Conservation (phyloP, 2,888 invertebrate genomes). For the Cosmorhoe ocellata region DNA sequence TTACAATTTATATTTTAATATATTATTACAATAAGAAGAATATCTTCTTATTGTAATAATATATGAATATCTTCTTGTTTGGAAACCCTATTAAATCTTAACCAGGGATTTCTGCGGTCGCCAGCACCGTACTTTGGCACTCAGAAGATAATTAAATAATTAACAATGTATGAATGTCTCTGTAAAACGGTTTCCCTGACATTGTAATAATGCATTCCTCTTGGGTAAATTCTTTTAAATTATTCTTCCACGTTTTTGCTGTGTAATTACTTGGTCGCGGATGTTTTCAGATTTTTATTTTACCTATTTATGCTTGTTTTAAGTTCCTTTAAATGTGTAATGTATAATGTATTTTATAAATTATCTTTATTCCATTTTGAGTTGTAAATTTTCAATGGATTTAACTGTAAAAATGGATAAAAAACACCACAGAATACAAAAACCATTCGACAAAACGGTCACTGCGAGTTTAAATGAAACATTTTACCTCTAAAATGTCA, state of each 20-base stretch:
- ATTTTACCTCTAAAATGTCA: constrained; percentile 78
- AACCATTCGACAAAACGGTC: constrained; percentile 61
- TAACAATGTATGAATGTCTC: constrained; percentile 80
- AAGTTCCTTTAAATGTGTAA: too few species aligned
- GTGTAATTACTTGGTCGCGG: constrained; percentile 64
- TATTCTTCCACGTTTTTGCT: constrained; percentile 70
- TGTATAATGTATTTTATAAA: too few species aligned
- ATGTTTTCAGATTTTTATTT: constrained; percentile 46
- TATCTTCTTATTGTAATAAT: too few species aligned
- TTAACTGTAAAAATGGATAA: constrained; percentile 13
- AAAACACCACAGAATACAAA: constrained; percentile 50
- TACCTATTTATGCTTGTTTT: constrained; percentile 12
- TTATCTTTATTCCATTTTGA: too few species aligned
- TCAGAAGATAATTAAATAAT: constrained; percentile 80
- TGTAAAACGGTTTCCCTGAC: constrained; percentile 75
- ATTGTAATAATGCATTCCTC: constrained; percentile 80
- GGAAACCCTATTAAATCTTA: constrained; percentile 70
- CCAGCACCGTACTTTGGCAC: constrained; percentile 58
- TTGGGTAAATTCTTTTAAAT: constrained; percentile 77
- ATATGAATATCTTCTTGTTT: constrained; percentile 29
- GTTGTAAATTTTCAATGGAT: too few species aligned
- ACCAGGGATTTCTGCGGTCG: constrained; percentile 66
- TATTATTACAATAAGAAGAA: too few species aligned
- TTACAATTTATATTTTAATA: too few species aligned
- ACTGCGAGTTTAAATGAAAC: constrained; percentile 68